Evolutionary conservation across 2,888 invertebrate genomes (phyloP), one percentile per base, ranked within the genome.

Genomic region (Syrista parreyssii): DNA sequence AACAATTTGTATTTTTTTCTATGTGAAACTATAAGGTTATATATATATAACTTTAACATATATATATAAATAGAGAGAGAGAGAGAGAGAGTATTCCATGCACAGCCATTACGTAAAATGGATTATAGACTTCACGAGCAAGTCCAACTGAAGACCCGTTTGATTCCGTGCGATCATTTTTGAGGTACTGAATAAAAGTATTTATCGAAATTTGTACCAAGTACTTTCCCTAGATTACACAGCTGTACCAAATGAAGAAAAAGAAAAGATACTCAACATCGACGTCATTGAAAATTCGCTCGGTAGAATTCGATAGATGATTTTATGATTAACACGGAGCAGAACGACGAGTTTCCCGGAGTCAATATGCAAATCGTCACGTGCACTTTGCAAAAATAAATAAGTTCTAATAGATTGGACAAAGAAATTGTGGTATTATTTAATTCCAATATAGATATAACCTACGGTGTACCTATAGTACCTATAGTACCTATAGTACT

Each of bases 141-240:
- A 84, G 79, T 84, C 80, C 78, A 82, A 80, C 74, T 69, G 55
- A 15, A 55, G 23, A 9, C 23, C 1, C 55, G 23, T 55, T 55
- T 55, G 2, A 55, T 55, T 55, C 23, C 55, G 23, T 55, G 2
- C 23, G 23, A 23, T 15, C 1, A 55, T 15, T 55, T 34, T 23
- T 0, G 15, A 9, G 55, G 2, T 55, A 55, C 23, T 55, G 15
- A 55, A 40, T 40, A 12, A 15, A 15, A 40, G 9, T 55, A 55
- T 55, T 55, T 55, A 55, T 23, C 15, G 40, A 9, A 23, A 6
- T 9, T 55, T 23, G 4, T 23, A 55, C 9, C 9, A 55, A 23
- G 9, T 23, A 23, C 9, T 40, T 23, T 15, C 9, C 23, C 23
- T 9, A 23, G 2, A 55, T 9, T 55, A 55, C 6, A 1, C 9